A percentile compares a stretch with the other conserved stretches of the same genome.
Conservation (phyloP, 2,113 vertebrate genomes). For the Corythoichthys haematopterus region DNA sequence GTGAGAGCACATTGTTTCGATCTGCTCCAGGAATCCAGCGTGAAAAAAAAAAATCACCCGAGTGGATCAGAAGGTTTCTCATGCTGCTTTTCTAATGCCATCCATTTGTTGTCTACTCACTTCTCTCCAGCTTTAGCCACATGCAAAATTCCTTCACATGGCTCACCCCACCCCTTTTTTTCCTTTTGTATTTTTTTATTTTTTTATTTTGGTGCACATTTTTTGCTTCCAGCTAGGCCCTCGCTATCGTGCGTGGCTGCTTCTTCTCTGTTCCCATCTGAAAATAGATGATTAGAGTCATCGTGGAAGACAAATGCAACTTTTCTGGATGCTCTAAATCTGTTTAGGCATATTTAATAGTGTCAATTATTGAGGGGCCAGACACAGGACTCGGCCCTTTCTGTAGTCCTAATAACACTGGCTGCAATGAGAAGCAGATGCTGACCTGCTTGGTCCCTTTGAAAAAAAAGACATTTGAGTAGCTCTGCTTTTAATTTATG, state of each 20-base stretch:
- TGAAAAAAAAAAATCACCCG: constrained; percentile 47
- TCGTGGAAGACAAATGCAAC: constrained; percentile 95
- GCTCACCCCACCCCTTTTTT: constrained; percentile 51
- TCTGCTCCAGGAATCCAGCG: constrained; percentile 9
- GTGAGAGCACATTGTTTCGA: constrained; percentile 1
- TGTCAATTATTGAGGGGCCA: constrained; percentile 96
- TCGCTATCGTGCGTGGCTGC: constrained; percentile 40
- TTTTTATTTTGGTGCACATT: not conserved
- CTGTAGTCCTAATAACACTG: constrained; percentile 99
- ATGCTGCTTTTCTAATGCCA: constrained; percentile 53
- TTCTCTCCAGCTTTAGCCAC: constrained; percentile 40
- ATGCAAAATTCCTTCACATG: constrained; percentile 50
- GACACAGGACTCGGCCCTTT: constrained; percentile 86
- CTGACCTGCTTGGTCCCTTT: constrained; percentile 90
- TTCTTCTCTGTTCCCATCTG: constrained; percentile 60
- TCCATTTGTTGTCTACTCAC: constrained; percentile 41
- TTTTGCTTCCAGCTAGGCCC: constrained; percentile 24
- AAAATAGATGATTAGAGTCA: constrained; percentile 91
- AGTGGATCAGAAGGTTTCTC: constrained; percentile 57
- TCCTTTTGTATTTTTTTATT: constrained; percentile 43
- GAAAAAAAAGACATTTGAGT: constrained; percentile 90
- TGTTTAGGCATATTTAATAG: constrained; percentile 97
- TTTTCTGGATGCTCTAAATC: constrained; percentile 96
- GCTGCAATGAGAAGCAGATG: constrained; percentile 98
- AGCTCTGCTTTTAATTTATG: constrained; percentile 98